Base-by-base conservation (phyloP, 1,140 invertebrate genomes). In the Drosophila tani region DNA sequence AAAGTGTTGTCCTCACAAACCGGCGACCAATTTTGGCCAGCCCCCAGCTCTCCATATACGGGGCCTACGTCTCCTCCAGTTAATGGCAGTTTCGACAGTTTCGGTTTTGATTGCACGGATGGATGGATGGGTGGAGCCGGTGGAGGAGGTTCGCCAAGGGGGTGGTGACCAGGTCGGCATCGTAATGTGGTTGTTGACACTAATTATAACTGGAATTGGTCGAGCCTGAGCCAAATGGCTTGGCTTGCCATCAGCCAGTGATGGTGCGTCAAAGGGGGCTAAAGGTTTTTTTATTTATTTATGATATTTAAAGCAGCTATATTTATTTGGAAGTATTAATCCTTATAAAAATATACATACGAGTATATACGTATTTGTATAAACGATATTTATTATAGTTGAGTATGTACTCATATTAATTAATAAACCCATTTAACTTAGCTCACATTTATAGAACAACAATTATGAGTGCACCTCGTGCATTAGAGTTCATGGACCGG, bases 131-230 rank as follows among this genome's bases (percentile, higher is more conserved):
- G 65, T 66, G 56, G 56, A 62, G 53, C 60, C 32, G 47, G 14
- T 62, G 45, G 35, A 19, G 27, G 35, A 27, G 27, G 50, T 41
- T 57, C 15, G n/a, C 41, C 51, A 40, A 9, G 38, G 57, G 46
- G 51, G 64, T 27, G 64, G 64, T 29, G 58, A 47, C 29, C 21
- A 58, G 57, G 63, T 51, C 49, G 79, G 71, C 84, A 88, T 85
- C 71, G 79, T 88, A 88, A 88, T 88, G 85, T 88, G 85, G 86
- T 85, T 90, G 85, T 88, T 88, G 85, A 88, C 85, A 88, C 85
- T 88, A 88, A 88, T 88, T 88, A 88, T 85, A 90, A 90, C 85
- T 88, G 85, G 81, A 90, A 88, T 85, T 87, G 84, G 81, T 74
- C 60, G 65, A 51, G 66, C 17, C 57, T 78, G 55, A 65, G 58